These are phyloP conservation scores for Pedicia rivosa DNA, from an alignment of 2,888 invertebrate species.

Conservation along the genomic window DNA sequence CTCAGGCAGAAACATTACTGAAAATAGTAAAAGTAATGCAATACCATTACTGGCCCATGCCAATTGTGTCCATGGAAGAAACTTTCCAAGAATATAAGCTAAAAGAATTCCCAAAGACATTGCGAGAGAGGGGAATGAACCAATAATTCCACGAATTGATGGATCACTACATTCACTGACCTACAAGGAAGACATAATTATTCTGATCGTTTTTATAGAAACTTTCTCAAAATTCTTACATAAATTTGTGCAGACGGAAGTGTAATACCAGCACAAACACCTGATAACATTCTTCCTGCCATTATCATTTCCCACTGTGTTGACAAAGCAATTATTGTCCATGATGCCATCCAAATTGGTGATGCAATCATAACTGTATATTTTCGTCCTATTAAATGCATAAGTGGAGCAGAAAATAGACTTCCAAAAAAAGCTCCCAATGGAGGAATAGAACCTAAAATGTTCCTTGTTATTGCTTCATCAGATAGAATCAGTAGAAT, in stretches of 20 bases:
- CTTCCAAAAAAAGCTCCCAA: constrained; percentile 40
- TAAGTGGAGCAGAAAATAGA: constrained; percentile 34
- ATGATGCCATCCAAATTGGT: constrained; percentile 36
- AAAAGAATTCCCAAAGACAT: constrained; percentile 46
- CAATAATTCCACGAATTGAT: constrained; percentile 43
- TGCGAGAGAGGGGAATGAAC: constrained; percentile 45
- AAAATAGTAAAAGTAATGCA: constrained; percentile 33
- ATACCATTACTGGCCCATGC: constrained; percentile 37
- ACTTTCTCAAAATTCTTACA: constrained; percentile 28
- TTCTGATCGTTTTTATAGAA: background rate
- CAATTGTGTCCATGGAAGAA: constrained; percentile 39
- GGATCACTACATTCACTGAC: constrained; percentile 47
- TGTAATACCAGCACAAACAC: constrained; percentile 41
- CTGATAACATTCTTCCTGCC: constrained; percentile 38
- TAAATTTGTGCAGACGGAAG: constrained; percentile 47
- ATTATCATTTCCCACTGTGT: constrained; percentile 32
- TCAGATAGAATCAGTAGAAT: background rate
- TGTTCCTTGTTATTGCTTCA: background rate
- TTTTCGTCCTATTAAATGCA: constrained; percentile 37
- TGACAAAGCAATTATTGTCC: constrained; percentile 39
- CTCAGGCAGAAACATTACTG: constrained; percentile 42
- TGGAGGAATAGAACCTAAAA: constrained; percentile 37
- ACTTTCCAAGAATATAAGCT: constrained; percentile 40
- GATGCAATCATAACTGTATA: constrained; percentile 34
- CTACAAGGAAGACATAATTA: constrained; percentile 20